Conservation (phyloP, 2,113 vertebrate species). For the Lonchura striata region DNA sequence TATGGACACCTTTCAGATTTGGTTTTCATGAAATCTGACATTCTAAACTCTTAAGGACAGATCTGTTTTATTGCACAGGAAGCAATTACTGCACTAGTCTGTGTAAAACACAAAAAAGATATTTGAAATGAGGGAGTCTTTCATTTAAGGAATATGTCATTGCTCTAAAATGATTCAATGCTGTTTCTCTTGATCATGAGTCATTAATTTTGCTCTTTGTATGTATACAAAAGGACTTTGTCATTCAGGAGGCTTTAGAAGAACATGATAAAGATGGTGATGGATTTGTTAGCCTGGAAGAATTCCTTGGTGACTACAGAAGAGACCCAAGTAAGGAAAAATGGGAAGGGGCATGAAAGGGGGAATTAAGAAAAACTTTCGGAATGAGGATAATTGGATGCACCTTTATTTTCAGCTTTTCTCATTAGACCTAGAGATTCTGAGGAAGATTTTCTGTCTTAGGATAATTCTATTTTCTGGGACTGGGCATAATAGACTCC, state of each 20-base stretch:
- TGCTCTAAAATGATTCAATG: neutral
- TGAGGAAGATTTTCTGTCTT: neutral
- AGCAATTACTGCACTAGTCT: neutral
- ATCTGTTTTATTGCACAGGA: neutral
- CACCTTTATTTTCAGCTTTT: neutral
- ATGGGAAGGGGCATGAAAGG: neutral
- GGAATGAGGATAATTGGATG: neutral
- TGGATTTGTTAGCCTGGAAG: slow-evolving; percentile 87
- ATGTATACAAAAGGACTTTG: slow-evolving; percentile 82
- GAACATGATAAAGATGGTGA: slow-evolving; percentile 91
- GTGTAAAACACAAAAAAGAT: neutral
- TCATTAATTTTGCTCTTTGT: slow-evolving; percentile 1
- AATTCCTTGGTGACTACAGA: slow-evolving; percentile 92
- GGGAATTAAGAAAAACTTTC: neutral
- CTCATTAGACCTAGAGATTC: neutral
- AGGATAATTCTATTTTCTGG: neutral
- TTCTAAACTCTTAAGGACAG: neutral
- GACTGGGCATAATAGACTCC: neutral
- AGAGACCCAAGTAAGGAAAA: slow-evolving; percentile 83
- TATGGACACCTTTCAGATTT: neutral
- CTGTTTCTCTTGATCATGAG: neutral
- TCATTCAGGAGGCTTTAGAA: slow-evolving; percentile 91
- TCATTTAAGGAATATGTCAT: neutral
- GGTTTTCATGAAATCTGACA: neutral
- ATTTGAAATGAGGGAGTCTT: neutral